Base-by-base conservation (phyloP, 2,888 invertebrate species). In the Lasioglossum oenotherae region DNA sequence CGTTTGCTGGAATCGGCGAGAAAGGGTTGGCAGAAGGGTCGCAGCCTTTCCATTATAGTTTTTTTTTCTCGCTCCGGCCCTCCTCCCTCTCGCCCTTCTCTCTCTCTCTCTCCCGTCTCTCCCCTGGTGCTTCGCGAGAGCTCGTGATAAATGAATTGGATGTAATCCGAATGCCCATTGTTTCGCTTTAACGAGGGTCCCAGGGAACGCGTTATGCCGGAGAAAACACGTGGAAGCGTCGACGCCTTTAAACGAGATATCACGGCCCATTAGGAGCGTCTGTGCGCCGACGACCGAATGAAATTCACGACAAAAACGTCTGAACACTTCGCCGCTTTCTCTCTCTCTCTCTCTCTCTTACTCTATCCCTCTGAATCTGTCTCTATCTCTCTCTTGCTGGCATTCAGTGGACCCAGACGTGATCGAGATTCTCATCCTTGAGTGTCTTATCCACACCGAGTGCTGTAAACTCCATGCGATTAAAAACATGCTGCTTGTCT, bases 81-180 rank as follows among this genome's bases (percentile, higher is more conserved):
- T 6, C 35, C 31, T 1, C 6, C 67, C 31, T 14, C 2, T 2
- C 3, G 2, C 31, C 64, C 2, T 0, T 5, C 4, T 0, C 14
- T 14, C 44, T 14, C 10, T 1, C 14, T 12, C 46, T 38, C 71
- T 35, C 73, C 49, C 53, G 53, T 53, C 53, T 53, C 53, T 53
- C n/a, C 10, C 23, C 53, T 23, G 81, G 72, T 73, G 73, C 74
- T 60, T 81, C 88, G 74, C 81, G 84, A 75, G 80, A 80, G 80
- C 77, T 73, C 85, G 89, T 90, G 91, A 91, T 88, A 91, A 91
- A 89, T 89, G 91, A 91, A 91, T 91, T 87, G 91, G 86, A 89
- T 87, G 90, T 89, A 91, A 91, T 91, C 87, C 91, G 91, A 91
- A 91, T 88, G 88, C 82, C 90, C 87, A 90, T 91, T 91, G 91